Conservation (phyloP, 1,140 invertebrate genomes). For the Bombyx mandarina region DNA sequence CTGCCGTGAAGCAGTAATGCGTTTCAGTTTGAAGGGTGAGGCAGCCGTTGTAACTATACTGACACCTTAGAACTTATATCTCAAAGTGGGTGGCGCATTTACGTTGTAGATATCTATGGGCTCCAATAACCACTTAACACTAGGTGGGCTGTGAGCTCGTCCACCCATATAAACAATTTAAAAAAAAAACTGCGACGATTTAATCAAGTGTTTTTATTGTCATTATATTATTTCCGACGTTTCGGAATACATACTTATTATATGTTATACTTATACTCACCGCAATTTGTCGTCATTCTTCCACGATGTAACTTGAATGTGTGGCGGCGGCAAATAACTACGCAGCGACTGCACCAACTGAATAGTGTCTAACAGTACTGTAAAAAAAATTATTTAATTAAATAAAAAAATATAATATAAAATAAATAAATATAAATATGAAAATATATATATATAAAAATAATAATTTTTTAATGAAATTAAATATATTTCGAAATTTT, state of each 20-base stretch:
- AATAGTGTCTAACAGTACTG: slow-evolving; percentile 87
- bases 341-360: slow-evolving; percentile 86
- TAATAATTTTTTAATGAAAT: too few relatives aligned
- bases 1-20: too few relatives aligned
- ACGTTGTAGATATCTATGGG: not conserved
- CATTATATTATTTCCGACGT: not conserved
- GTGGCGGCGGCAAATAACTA: slow-evolving; percentile 86
- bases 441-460: too few relatives aligned
- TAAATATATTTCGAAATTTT: too few relatives aligned
- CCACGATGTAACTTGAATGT: slow-evolving; percentile 89
- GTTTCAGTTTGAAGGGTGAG: too few relatives aligned
- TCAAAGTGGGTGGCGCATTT: too few relatives aligned
- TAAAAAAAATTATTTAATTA: slow-evolving; percentile 19
- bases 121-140: not conserved
- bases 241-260: not conserved
- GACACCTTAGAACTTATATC: too few relatives aligned
- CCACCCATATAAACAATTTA: not conserved
- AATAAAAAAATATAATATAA: too few relatives aligned
- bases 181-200: not conserved
- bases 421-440: too few relatives aligned
- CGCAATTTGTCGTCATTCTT: slow-evolving; percentile 87
- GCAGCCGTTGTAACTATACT: too few relatives aligned
- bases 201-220: not conserved
- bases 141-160: too few relatives aligned
- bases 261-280: slow-evolving; percentile 29